Percentiles rank a stretch among this genome's conserved stretches.
These are phyloP conservation scores for Apodemia zela DNA, from an alignment of 2,888 invertebrate genomes.

Conservation along the genomic window DNA sequence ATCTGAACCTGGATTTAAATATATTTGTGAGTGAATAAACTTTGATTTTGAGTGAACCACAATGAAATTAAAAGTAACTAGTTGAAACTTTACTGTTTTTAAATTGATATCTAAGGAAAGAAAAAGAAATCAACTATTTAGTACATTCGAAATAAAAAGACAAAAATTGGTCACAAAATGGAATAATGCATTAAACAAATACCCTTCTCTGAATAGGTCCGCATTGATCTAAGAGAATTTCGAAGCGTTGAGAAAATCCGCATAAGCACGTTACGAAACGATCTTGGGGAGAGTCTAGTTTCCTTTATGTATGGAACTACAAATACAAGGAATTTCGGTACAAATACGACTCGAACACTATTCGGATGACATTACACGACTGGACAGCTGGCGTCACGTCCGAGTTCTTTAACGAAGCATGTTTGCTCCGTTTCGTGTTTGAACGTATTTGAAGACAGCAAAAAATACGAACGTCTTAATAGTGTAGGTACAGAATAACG, in stretches of 20 bases:
- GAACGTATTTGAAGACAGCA: not conserved
- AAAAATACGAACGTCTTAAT: not conserved
- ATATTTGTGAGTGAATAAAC: too few relatives aligned
- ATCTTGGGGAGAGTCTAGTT: constrained; percentile 11
- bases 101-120: too few relatives aligned
- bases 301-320: constrained; percentile 11
- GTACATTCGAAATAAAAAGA: too few relatives aligned
- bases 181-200: too few relatives aligned
- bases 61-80: too few relatives aligned
- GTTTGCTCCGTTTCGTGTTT: constrained; percentile 22
- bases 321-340: constrained; percentile 18
- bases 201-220: not conserved
- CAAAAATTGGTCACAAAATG: too few relatives aligned
- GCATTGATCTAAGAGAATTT: constrained; percentile 3
- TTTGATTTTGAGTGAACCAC: too few relatives aligned
- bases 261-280: constrained; percentile 6
- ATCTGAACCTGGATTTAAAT: too few relatives aligned
- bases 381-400: constrained; percentile 24
- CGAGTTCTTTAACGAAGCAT: constrained; percentile 26
- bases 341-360: constrained; percentile 21
- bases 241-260: constrained; percentile 8
- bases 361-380: constrained; percentile 25
- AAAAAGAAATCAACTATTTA: too few relatives aligned
- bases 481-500: too few relatives aligned
- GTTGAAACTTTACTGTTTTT: too few relatives aligned